Evolutionary conservation across 2,888 invertebrate species (phyloP).

Genomic region (Andrena hattorfiana): DNA sequence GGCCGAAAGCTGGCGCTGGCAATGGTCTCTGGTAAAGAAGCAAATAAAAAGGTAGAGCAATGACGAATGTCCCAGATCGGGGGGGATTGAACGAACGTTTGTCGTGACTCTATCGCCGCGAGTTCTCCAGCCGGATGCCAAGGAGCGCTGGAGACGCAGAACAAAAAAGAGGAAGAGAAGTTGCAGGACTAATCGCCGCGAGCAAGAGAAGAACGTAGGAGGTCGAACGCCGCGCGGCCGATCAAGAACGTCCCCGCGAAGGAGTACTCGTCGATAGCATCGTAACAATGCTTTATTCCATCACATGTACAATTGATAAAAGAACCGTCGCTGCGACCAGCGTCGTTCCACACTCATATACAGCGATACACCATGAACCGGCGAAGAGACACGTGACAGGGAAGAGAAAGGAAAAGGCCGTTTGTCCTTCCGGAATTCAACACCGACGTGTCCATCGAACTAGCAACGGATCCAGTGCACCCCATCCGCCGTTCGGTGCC

Average conservation of each 20-base stretch:
- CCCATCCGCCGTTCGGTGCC: no score
- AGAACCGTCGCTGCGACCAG: constrained; percentile 11
- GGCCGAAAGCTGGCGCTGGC: constrained; percentile 45
- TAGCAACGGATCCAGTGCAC: no score
- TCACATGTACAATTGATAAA: constrained; percentile 61
- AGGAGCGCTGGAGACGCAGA: no score
- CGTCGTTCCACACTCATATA: constrained; percentile 9
- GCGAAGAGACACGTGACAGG: not conserved
- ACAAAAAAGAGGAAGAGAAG: not conserved
- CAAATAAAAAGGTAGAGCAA: not conserved
- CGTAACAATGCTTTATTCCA: constrained; percentile 64
- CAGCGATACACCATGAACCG: constrained; percentile 25
- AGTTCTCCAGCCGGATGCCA: not conserved
- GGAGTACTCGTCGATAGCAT: constrained; percentile 24
- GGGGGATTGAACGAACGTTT: not conserved
- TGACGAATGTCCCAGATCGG: not conserved
- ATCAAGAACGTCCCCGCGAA: not conserved
- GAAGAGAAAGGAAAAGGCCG: not conserved
- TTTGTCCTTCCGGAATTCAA: no score
- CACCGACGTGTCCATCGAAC: no score
- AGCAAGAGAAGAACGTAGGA: not conserved
- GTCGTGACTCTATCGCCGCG: no score
- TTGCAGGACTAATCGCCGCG: not conserved
- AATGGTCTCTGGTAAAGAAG: constrained; percentile 10
- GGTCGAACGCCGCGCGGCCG: no score